Evolutionary conservation across 2,888 invertebrate genomes (phyloP).

Genomic region (Mythimna lalbum): DNA sequence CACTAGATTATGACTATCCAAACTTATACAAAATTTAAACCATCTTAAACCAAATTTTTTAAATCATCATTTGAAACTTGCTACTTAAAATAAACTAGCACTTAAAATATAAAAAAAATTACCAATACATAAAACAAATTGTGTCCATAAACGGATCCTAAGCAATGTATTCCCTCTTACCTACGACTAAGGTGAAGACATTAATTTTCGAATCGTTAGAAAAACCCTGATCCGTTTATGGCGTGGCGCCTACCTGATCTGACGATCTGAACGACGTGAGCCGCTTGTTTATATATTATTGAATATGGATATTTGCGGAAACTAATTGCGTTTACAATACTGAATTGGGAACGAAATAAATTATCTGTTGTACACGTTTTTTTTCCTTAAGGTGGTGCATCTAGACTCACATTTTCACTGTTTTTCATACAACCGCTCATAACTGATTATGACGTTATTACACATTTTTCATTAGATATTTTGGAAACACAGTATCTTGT

Average conservation of each 20-base stretch:
- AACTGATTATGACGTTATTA: too few species aligned
- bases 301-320: slow-evolving; percentile 66
- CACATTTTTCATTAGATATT: too few species aligned
- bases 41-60: too few species aligned
- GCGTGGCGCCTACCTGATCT: slow-evolving; percentile 76
- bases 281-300: slow-evolving; percentile 66
- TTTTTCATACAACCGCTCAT: too few species aligned
- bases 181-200: slow-evolving; percentile 72
- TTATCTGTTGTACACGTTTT: slow-evolving; percentile 13
- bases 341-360: slow-evolving; percentile 59
- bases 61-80: neutral
- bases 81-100: too few species aligned
- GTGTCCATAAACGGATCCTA: slow-evolving; percentile 44
- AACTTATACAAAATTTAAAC: neutral
- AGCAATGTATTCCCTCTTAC: slow-evolving; percentile 52
- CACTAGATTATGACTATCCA: neutral
- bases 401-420: too few species aligned
- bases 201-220: slow-evolving; percentile 84
- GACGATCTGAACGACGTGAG: slow-evolving; percentile 74
- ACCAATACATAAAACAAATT: slow-evolving; percentile 45
- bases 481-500: too few species aligned
- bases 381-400: slow-evolving; percentile 1
- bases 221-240: slow-evolving; percentile 81
- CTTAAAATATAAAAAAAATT: slow-evolving; percentile 13
- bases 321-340: slow-evolving; percentile 63